phyloP scores from a whole-genome alignment of 2,113 vertebrate genomes.

The Lipotes vexillifer region DNA sequence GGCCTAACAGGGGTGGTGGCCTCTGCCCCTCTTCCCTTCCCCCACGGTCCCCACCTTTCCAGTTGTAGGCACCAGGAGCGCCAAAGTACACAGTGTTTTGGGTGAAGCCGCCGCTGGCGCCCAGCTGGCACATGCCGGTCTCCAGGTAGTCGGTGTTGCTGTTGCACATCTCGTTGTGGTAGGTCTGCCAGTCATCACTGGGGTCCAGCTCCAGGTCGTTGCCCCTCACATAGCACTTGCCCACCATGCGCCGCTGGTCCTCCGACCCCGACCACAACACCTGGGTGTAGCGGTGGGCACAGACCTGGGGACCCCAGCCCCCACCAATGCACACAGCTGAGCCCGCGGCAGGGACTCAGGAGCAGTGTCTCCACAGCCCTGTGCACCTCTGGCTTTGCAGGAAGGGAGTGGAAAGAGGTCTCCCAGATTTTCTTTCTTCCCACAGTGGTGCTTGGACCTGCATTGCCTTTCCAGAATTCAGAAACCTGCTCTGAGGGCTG shows the following conservation, averaged over 20 bases:
- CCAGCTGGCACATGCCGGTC: conserved; percentile 94
- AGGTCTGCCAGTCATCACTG: conserved; percentile 88
- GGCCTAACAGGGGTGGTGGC: neutral
- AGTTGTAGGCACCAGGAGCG: conserved; percentile 86
- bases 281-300: conserved; percentile 91
- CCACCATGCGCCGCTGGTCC: conserved; percentile 90
- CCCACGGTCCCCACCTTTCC: conserved; percentile 86
- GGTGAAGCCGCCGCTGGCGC: conserved; percentile 90
- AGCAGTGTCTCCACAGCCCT: neutral
- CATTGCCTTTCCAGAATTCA: neutral
- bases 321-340: neutral
- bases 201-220: conserved; percentile 86
- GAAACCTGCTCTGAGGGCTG: neutral
- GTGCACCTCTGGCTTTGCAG: neutral
- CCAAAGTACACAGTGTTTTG: conserved; percentile 87
- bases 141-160: conserved; percentile 79
- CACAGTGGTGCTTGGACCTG: neutral
- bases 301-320: conserved; percentile 83
- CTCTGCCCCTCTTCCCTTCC: neutral
- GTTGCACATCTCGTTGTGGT: conserved; percentile 90
- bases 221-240: conserved; percentile 90
- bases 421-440: neutral
- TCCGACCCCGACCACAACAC: conserved; percentile 79
- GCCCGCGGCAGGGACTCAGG: neutral
- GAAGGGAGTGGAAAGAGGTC: neutral